phyloP scores from a whole-genome alignment of 2,888 invertebrate genomes.

The Dendrolimus houi region DNA sequence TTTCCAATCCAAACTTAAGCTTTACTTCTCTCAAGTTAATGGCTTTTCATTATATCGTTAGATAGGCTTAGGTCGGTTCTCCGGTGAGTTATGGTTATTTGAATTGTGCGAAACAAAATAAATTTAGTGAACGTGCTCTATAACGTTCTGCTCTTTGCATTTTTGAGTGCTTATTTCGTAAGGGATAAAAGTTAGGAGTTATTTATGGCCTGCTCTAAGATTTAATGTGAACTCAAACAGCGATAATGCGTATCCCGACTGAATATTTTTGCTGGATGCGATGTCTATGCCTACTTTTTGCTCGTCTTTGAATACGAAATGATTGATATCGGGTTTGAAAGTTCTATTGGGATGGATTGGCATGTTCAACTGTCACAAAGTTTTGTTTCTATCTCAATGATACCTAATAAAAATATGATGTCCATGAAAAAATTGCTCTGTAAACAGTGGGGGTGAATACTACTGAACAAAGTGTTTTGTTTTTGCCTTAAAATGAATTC shows the following conservation, averaged over 20 bases:
- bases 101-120: constrained; percentile 76
- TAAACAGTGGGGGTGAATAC: too few species aligned
- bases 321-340: constrained; percentile 5
- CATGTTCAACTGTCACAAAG: neutral
- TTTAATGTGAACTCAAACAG: constrained; percentile 75
- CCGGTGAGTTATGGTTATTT: constrained; percentile 75
- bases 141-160: constrained; percentile 75
- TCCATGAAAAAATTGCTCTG: too few species aligned
- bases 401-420: neutral
- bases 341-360: constrained; percentile 16
- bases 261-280: constrained; percentile 51
- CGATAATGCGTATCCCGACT: constrained; percentile 66
- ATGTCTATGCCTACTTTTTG: constrained; percentile 9
- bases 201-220: constrained; percentile 71
- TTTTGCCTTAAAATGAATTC: too few species aligned
- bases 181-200: constrained; percentile 72
- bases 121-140: constrained; percentile 75
- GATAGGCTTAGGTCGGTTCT: constrained; percentile 65
- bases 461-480: too few species aligned
- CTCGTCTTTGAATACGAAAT: constrained; percentile 4
- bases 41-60: constrained; percentile 74
- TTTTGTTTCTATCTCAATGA: neutral
- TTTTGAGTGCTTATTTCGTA: constrained; percentile 76
- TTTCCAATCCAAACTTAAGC: constrained; percentile 54
- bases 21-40: constrained; percentile 58